A percentile compares a stretch with the other conserved stretches of the same genome.
Conservation (phyloP, 2,797 vertebrate genomes). For the Rhinatrema bivittatum region DNA sequence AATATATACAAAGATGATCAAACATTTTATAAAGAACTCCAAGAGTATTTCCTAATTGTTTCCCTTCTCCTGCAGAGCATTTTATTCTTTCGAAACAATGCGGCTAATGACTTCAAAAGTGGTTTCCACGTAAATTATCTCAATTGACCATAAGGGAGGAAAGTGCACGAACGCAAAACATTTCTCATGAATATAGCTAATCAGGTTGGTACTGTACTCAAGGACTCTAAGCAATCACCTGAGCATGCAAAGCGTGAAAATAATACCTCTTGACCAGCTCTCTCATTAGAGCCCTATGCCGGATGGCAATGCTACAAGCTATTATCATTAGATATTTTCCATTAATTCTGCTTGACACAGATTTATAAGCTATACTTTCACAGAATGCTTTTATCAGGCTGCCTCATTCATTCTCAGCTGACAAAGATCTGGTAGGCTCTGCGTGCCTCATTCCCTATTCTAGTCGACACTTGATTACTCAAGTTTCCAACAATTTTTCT, state of each 20-base stretch:
- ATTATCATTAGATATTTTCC: neutral
- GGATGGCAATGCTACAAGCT: neutral
- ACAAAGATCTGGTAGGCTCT: neutral
- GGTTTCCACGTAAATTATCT: neutral
- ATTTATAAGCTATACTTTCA: conserved; percentile 6
- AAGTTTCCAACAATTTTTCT: neutral
- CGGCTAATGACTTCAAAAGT: neutral
- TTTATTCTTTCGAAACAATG: neutral
- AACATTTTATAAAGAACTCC: no score
- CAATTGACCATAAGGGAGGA: no score
- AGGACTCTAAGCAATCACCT: neutral
- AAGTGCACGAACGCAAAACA: neutral
- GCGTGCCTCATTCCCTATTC: neutral
- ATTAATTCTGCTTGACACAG: neutral
- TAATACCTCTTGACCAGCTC: neutral
- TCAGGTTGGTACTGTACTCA: conserved; percentile 3
- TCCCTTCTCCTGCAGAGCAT: conserved; percentile 1
- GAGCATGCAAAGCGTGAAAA: conserved; percentile 5
- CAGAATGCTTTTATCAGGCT: neutral
- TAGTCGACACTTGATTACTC: neutral
- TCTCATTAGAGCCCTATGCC: neutral
- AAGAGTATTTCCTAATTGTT: neutral
- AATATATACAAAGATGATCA: no score
- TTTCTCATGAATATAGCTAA: conserved; percentile 3
- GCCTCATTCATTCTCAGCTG: neutral